phyloP scores from a whole-genome alignment of 2,113 vertebrate genomes.

The Eudyptes chrysolophus region DNA sequence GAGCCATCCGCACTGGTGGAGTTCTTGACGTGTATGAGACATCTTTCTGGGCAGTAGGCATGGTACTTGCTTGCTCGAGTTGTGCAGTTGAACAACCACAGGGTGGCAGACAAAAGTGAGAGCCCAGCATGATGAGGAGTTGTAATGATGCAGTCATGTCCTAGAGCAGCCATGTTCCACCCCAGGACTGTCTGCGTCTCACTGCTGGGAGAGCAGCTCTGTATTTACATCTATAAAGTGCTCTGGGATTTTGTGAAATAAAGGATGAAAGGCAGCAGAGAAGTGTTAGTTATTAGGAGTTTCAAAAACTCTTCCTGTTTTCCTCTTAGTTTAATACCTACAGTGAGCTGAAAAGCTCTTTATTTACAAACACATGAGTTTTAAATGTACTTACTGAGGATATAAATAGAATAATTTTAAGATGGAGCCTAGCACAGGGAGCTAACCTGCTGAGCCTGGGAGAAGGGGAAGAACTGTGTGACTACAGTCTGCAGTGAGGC shows the following conservation, averaged over 20 bases:
- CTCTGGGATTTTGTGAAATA: not conserved
- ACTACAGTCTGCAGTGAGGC: not conserved
- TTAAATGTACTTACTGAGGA: not conserved
- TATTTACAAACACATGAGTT: not conserved
- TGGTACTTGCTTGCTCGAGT: not conserved
- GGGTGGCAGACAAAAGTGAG: not conserved
- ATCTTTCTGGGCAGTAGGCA: not conserved
- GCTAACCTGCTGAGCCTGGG: not conserved
- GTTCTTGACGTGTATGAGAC: rapidly evolving
- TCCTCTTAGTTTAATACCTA: not conserved
- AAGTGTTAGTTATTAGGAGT: not conserved
- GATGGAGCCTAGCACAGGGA: not conserved
- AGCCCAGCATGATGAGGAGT: not conserved
- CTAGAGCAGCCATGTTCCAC: not conserved
- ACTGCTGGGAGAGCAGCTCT: not conserved
- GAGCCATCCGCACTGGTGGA: not conserved
- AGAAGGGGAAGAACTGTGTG: not conserved
- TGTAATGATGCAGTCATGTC: not conserved
- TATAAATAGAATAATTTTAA: not conserved
- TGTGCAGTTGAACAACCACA: not conserved
- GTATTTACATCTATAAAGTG: not conserved
- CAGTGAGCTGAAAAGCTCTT: not conserved
- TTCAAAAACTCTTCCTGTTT: not conserved
- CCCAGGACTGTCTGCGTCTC: not conserved
- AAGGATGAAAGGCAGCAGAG: not conserved